Conservation (phyloP, 2,113 vertebrate species). For the Thunnus maccoyii region DNA sequence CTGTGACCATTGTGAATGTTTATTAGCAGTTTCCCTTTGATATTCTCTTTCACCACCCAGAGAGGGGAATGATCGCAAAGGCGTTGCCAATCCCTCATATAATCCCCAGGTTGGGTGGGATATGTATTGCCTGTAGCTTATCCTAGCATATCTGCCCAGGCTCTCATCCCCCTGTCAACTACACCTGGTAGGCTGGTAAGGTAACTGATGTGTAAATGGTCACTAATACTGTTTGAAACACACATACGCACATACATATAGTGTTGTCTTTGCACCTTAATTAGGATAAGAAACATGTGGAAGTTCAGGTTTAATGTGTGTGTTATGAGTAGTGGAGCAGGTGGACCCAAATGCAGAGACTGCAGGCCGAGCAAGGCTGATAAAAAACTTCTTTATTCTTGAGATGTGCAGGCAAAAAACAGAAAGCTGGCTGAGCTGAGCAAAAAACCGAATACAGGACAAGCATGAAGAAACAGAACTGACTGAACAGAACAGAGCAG, state of each 20-base stretch:
- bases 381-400: too few species aligned
- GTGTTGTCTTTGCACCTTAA: not conserved
- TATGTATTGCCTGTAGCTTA: constrained; percentile 15
- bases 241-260: not conserved
- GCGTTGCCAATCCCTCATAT: constrained; percentile 31
- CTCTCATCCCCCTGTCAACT: constrained; percentile 26
- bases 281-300: not conserved
- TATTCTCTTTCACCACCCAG: constrained; percentile 32
- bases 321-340: too few species aligned
- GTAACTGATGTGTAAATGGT: not conserved
- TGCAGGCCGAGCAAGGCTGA: not conserved
- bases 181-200: not conserved
- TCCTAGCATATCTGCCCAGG: constrained; percentile 8
- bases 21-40: constrained; percentile 26
- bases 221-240: constrained; percentile 16
- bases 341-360: not conserved
- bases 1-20: constrained; percentile 29
- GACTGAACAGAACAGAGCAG: too few species aligned
- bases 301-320: not conserved
- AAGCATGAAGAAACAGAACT: too few species aligned
- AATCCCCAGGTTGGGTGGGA: constrained; percentile 32
- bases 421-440: too few species aligned
- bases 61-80: constrained; percentile 36
- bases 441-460: too few species aligned
- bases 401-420: too few species aligned